Evolutionary conservation across 2,113 vertebrate species (phyloP).

Genomic region (Gulo gulo): DNA sequence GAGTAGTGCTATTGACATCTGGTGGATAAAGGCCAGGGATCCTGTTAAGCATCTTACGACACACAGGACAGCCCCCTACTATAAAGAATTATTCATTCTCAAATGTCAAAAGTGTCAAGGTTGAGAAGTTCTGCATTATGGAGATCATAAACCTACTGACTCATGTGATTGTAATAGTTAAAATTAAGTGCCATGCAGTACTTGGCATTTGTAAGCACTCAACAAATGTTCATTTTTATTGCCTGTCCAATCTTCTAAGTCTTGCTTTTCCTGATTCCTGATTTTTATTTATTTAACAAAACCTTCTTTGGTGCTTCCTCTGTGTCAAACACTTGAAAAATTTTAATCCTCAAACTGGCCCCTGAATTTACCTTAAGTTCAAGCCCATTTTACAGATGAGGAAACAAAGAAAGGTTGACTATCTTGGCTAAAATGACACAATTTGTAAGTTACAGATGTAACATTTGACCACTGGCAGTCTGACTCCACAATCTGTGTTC

Average conservation of each 20-base stretch:
- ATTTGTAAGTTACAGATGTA: not conserved
- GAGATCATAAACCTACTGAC: not conserved
- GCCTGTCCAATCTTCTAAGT: not conserved
- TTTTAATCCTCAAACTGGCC: not conserved
- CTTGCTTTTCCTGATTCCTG: not conserved
- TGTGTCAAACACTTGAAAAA: not conserved
- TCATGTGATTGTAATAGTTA: not conserved
- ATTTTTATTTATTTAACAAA: constrained; percentile 27
- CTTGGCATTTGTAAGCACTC: not conserved
- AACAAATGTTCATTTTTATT: not conserved
- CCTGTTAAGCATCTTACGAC: not conserved
- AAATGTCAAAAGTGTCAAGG: not conserved
- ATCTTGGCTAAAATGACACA: not conserved
- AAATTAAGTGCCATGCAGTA: not conserved
- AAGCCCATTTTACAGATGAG: not conserved
- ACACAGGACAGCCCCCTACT: no score
- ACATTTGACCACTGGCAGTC: not conserved
- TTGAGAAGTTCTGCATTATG: not conserved
- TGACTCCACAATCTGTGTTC: not conserved
- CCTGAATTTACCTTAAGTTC: not conserved
- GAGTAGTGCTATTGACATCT: not conserved
- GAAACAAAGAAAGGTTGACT: not conserved
- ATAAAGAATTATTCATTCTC: not conserved
- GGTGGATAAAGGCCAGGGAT: not conserved
- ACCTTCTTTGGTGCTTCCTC: not conserved